Conservation (phyloP, 2,113 vertebrate genomes). For the Gopherus flavomarginatus region DNA sequence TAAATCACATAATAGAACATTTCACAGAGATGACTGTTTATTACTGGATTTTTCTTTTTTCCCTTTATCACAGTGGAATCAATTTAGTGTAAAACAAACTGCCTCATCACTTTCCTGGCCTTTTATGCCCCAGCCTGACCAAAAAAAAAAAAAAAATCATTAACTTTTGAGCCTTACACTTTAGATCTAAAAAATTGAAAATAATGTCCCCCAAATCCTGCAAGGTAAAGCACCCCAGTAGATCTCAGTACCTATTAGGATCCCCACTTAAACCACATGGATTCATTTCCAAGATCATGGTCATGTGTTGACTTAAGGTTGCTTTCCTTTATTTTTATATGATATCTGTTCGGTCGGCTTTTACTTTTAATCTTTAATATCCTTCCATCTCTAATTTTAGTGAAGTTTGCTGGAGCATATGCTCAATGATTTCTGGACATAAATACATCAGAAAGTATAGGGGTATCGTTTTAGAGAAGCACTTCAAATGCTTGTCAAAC, state of each 20-base stretch:
- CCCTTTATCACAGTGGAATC: neutral
- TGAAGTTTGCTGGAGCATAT: neutral
- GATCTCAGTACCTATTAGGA: rapidly evolving
- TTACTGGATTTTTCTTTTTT: neutral
- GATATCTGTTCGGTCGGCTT: neutral
- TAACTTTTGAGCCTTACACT: neutral
- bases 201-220: rapidly evolving
- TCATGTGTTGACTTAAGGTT: neutral
- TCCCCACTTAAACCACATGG: neutral
- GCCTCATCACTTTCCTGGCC: neutral
- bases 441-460: constrained; percentile 11
- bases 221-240: neutral
- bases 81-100: constrained; percentile 8
- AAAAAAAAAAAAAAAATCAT: neutral
- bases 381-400: neutral
- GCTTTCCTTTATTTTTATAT: neutral
- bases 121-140: neutral
- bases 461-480: neutral
- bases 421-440: neutral
- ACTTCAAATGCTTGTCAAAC: constrained; percentile 18
- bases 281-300: neutral
- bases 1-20: constrained; percentile 42
- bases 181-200: neutral
- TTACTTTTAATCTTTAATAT: neutral
- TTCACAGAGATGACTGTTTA: constrained; percentile 48